Base-by-base conservation (phyloP, 2,888 invertebrate genomes). In the Oxyteleia sp. region DNA sequence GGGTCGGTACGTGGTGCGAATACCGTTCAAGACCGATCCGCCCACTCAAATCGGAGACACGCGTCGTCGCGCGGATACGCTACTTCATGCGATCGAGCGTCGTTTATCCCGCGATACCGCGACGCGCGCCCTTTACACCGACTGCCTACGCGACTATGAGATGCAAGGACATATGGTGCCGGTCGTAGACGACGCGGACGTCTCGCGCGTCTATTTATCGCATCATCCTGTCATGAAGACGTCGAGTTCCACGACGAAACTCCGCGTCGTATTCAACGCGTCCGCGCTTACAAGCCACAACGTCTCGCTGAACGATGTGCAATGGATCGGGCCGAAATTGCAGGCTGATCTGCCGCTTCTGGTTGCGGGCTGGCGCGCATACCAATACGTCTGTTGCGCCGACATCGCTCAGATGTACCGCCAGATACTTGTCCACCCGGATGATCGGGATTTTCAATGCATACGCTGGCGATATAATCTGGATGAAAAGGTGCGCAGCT, bases 241-340 rank as follows among this genome's bases (percentile, higher is more conserved):
- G 1, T 3, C 2, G 1, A 59, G 59, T n/a, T 23, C 59, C 3
- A 59, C 41, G 1, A 41, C 41, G 3, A 41, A 59, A 16, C 13
- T 59, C 2, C 16, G 41, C 4, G 59, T 59, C 18, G 59, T 59
- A 18, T 59, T 41, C 15, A 59, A 59, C 20, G 59, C 41, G 5
- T 59, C 59, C 5, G 5, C 10, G 1, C 15, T 2, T 0, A 59
- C 41, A 1, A 16, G 20, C 0, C 41, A 18, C 20, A 0, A 2
- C 0, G 0, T 1, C 0, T 20, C 16, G 5, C 20, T 59, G n/a
- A 59, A 59, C 16, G 23, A 59, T 13, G 3, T 23, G 18, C 41
- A 38, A 8, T 20, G 4, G 1, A 20, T n/a, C n/a, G 59, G 59
- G 3, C 59, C 59, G n/a, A 59, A 59, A 20, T 11, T 59, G 1